A percentile compares a stretch with the other conserved stretches of the same genome.
Conservation (phyloP, 2,888 invertebrate genomes). For the Tenthredo amoena region DNA sequence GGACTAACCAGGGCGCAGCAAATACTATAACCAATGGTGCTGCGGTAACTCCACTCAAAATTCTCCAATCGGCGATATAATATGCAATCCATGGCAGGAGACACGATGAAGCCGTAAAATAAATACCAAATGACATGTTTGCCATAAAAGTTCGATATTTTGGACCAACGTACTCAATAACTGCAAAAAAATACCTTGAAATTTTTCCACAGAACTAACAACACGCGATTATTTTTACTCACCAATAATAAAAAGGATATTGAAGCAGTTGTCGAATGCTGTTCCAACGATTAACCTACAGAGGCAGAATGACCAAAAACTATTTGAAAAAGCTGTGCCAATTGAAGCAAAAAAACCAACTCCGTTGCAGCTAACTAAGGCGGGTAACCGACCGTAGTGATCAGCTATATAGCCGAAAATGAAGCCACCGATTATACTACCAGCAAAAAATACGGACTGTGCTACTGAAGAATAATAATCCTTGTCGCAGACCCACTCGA, state of each 20-base stretch:
- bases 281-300: conserved; percentile 92
- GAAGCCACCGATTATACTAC: conserved; percentile 92
- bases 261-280: conserved; percentile 94
- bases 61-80: conserved; percentile 90
- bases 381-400: conserved; percentile 91
- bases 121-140: conserved; percentile 93
- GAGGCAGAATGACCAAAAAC: conserved; percentile 88
- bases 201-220: conserved; percentile 43
- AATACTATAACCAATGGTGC: conserved; percentile 86
- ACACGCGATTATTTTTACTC: conserved; percentile 71
- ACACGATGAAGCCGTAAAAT: conserved; percentile 91
- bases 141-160: conserved; percentile 94
- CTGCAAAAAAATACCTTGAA: conserved; percentile 79
- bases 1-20: conserved; percentile 88
- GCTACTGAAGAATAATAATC: conserved; percentile 88
- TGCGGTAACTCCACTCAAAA: conserved; percentile 87
- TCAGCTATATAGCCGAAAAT: conserved; percentile 94
- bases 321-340: conserved; percentile 86
- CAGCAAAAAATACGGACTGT: conserved; percentile 93
- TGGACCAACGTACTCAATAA: conserved; percentile 93
- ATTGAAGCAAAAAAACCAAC: conserved; percentile 87
- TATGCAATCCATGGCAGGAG: conserved; percentile 92
- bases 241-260: conserved; percentile 96
- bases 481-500: conserved; percentile 93
- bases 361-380: conserved; percentile 88